Evolutionary conservation across 2,797 vertebrate species (phyloP), one percentile per base, ranked within the genome.

Genomic region (Clamator glandarius): DNA sequence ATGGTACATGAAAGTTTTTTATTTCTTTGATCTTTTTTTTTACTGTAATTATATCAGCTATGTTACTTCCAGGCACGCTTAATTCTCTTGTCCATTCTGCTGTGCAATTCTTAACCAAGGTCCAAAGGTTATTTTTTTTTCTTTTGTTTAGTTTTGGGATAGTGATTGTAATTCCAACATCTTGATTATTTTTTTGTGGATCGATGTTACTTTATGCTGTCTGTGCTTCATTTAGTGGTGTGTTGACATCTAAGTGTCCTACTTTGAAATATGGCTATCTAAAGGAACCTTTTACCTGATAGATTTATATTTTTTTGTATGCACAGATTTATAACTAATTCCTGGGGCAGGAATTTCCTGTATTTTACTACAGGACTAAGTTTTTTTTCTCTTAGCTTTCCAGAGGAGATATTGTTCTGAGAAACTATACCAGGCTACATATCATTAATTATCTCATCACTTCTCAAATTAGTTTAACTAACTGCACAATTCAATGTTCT

Each of bases 31-130:
- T 87, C 90, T 77, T 93, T 94, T 79, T 67, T 24, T 24, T 41
- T 95, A 29, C 54, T 82, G 74, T 93, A 95, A 96, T 97, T 95
- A 94, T 93, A 87, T 95, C 92, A 95, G 66, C 76, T 94, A 24
- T 96, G 54, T 89, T 96, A 97, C 81, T 79, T 90, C 81, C 92
- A 90, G 70, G 67, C 81, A 78, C 57, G 59, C 61, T 93, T 95
- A 96, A 92, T 92, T 80, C 63, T 79, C 81, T 48, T 92, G 39
- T 87, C 90, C 93, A 31, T 87, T 90, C 61, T 92, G n/a, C 29
- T 85, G 36, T 92, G 64, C 57, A 81, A 51, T 91, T 96, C 57
- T 87, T 89, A 92, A 84, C 69, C 81, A 52, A 77, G 52, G 44
- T 77, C 33, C 39, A 85, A 93, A 75, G 44, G 3, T 79, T 80